phyloP scores from a whole-genome alignment of 2,113 vertebrate genomes.

The Henicopernis longicauda region DNA sequence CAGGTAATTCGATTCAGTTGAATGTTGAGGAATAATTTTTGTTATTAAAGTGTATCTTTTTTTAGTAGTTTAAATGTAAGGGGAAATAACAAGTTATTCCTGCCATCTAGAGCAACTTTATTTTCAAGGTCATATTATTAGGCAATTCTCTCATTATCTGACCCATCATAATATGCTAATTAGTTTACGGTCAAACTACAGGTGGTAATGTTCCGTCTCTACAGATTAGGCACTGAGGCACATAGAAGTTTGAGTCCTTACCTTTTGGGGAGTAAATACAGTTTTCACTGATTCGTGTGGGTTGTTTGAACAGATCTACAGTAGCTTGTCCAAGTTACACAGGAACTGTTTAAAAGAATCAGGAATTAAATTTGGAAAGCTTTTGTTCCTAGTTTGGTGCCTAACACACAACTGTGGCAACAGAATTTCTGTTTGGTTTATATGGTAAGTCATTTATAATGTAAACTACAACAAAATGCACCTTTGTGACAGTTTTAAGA shows the following conservation, averaged over 20 bases:
- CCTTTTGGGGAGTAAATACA: neutral
- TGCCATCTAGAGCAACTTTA: neutral
- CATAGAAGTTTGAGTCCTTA: neutral
- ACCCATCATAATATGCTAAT: neutral
- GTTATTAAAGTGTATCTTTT: neutral
- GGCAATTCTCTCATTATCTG: neutral
- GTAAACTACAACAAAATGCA: neutral
- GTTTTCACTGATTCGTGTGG: fast-evolving
- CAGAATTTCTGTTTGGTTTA: neutral
- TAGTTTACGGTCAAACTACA: neutral
- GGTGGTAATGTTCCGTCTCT: neutral
- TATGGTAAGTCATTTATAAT: neutral
- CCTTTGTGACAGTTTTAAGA: neutral
- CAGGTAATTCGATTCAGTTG: constrained; percentile 72
- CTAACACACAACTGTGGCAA: neutral
- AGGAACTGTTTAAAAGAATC: neutral
- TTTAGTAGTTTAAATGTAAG: neutral
- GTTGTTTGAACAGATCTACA: neutral
- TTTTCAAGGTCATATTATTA: neutral
- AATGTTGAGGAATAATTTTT: neutral
- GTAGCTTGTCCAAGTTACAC: fast-evolving
- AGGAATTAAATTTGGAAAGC: neutral
- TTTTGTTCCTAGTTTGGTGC: neutral
- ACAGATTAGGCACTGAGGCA: neutral
- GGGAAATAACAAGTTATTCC: neutral